Evolutionary conservation across 23 tunicate species (phyloP), one percentile per base, ranked within the genome.

Genomic region (Styela clava): DNA sequence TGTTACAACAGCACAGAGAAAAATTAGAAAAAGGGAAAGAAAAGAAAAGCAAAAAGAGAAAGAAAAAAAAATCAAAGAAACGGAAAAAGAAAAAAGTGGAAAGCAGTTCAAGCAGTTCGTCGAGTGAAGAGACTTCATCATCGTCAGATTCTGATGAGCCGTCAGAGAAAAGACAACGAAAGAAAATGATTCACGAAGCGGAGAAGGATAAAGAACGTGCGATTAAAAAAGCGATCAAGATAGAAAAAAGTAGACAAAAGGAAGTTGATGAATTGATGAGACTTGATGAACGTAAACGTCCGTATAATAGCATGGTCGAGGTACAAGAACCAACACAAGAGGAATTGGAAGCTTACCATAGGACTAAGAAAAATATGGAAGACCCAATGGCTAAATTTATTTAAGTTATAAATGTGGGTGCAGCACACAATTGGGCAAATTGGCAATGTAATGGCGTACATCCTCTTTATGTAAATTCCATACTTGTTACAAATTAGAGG

Each of bases 311-410:
- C 70, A 94, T 88, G 94, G 35, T 36, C 7, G 94, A 82, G 16
- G 83, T 88, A 1, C 37, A 34, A 22, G 94, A 94, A 73, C 98
- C 98, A 20, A 82, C 98, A 35, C 63, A 88, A 24, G 98, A 85
- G 52, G 98, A 94, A 74, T 85, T 94, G 91, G 98, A 94, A 62
- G 98, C 98, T 61, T 92, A 83, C 68, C 82, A 88, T 69, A 52
- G 79, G 34, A 88, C 63, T 52, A 83, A 85, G 83, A 82, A 83
- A 62, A 85, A 94, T 68, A 62, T 69, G 19, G 85, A 85, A 37
- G 98, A 94, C 67, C 98, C 98, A 16, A 94, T 94, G 98, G 56
- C 51, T 26, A 62, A 63, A 19, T 79, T 79, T 65, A 29, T 79
- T 79, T 27, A 19, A 44, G 12, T 44, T 5, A 44, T 5, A 44